A percentile compares a stretch with the other conserved stretches of the same genome.
phyloP scores from a whole-genome alignment of 2,797 vertebrate species.

The Sus cebifrons region DNA sequence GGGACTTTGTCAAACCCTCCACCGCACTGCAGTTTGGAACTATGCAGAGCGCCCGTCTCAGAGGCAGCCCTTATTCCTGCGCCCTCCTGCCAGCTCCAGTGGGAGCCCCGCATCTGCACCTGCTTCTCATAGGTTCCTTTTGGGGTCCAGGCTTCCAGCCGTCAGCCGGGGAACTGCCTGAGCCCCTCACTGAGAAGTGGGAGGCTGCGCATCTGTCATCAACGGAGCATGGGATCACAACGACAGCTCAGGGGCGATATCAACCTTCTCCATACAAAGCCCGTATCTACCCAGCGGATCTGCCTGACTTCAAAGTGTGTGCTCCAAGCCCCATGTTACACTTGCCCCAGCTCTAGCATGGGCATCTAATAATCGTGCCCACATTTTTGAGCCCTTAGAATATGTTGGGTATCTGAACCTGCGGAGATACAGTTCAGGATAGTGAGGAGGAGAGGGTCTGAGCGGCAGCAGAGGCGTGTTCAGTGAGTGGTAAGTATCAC shows the following conservation, averaged over 20 bases:
- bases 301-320: background rate
- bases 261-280: background rate
- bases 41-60: no score
- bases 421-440: background rate
- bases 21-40: background rate
- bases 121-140: background rate
- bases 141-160: background rate
- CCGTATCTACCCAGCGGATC: background rate
- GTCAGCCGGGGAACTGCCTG: background rate
- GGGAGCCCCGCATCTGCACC: background rate
- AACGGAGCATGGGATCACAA: background rate
- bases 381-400: background rate
- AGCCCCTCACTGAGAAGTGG: background rate
- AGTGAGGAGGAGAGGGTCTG: background rate
- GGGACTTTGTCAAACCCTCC: background rate
- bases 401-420: background rate
- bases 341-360: background rate
- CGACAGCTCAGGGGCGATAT: background rate
- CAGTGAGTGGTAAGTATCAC: background rate
- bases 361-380: background rate
- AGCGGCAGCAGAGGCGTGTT: background rate
- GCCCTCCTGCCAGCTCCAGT: background rate
- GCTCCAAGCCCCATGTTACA: background rate
- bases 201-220: background rate
- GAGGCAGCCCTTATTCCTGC: background rate